phyloP scores from a whole-genome alignment of 2,113 vertebrate genomes.

The Bucco capensis region DNA sequence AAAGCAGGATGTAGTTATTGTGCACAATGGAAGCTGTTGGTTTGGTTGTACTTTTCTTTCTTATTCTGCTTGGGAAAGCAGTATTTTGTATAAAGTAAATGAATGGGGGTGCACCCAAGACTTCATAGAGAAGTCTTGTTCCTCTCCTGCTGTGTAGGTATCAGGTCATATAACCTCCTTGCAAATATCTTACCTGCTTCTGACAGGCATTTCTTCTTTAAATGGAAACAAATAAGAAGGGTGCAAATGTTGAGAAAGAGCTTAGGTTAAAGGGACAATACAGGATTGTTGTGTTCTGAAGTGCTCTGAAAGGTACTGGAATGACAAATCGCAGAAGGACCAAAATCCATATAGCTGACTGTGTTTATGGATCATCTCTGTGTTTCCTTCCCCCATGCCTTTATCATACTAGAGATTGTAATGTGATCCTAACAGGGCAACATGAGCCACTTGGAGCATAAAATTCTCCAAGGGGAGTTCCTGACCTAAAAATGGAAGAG shows the following conservation, averaged over 20 bases:
- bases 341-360: background rate
- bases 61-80: background rate
- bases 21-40: background rate
- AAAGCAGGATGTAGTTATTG: conserved; percentile 21
- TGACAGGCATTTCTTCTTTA: background rate
- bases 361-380: background rate
- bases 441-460: background rate
- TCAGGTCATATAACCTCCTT: background rate
- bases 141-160: background rate
- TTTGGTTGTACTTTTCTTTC: conserved; percentile 22
- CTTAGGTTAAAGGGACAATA: background rate
- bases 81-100: conserved; percentile 4
- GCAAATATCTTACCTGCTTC: background rate
- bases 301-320: background rate
- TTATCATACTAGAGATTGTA: background rate
- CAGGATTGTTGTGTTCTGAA: background rate
- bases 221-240: background rate
- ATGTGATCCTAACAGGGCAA: background rate
- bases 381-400: background rate
- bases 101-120: background rate
- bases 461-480: conserved; percentile 14
- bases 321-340: background rate
- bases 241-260: background rate
- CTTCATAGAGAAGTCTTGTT: background rate
- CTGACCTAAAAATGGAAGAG: conserved; percentile 12